Base-by-base conservation (phyloP, 2,797 vertebrate species). In the Bucorvus abyssinicus region DNA sequence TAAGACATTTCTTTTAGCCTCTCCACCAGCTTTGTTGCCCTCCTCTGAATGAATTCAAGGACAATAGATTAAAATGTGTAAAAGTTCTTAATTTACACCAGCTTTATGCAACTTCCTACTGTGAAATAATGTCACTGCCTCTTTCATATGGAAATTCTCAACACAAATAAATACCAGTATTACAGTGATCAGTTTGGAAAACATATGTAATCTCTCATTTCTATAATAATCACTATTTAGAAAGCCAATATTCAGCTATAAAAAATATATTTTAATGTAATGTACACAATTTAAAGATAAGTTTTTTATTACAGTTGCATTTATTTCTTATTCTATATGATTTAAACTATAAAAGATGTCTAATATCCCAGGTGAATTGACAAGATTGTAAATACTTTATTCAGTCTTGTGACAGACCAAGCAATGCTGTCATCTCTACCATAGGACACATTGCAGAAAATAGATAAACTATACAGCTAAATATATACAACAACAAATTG, bases 231-330 rank as follows among this genome's bases (percentile, higher is more conserved):
- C 45, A 38, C 11, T 65, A 26, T 49, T 71, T 71, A 65, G 40
- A 64, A 76, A 82, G 9, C 4, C 23, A 87, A 49, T 59, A 76
- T 36, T 82, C 60, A 76, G 12, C 47, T 55, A 29, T 5, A 65
- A 53, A 30, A 30, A 20, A 24, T 22, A 22, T 42, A 14, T 77
- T 82, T 89, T 60, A 11, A 40, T 55, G 11, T 44, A 27, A 24
- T 67, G 5, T 42, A 53, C 19, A 30, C 7, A 56, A 40, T 38
- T 50, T 81, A 56, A 36, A 77, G 21, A 17, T 26, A 44, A 3
- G 8, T 10, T 0, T 3, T 52, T 56, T n/a, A 67, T 27, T n/a
- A 45, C 8, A 17, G 11, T 7, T 64, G 9, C 5, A 30, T n/a
- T 60, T 76, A 49, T 44, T 49, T 44, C 11, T 53, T n/a, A 44